These are phyloP conservation scores for Phyllostomus hastatus DNA, from an alignment of 2,113 vertebrate genomes.

Conservation along the genomic window DNA sequence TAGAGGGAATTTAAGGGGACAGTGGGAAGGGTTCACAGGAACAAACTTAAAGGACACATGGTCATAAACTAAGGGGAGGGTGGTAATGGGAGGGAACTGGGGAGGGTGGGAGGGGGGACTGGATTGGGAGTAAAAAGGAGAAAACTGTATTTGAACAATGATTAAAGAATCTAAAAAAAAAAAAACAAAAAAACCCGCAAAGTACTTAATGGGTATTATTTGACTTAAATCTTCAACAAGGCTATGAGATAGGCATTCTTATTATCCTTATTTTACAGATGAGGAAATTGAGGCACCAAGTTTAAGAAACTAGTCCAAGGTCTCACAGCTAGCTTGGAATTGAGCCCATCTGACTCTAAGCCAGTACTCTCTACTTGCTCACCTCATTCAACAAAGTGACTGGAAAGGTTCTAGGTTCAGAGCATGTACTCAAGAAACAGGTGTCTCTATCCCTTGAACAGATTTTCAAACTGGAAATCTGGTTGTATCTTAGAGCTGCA, in stretches of 20 bases:
- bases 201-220: not conserved
- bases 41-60: too few species aligned
- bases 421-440: not conserved
- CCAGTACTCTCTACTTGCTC: not conserved
- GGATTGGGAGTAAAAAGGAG: too few species aligned
- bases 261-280: not conserved
- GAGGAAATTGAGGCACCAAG: not conserved
- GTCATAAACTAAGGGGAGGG: too few species aligned
- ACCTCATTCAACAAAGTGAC: not conserved
- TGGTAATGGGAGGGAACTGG: too few species aligned
- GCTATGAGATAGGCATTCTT: not conserved
- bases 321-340: not conserved
- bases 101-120: too few species aligned
- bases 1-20: too few species aligned
- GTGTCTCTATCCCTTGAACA: not conserved
- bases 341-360: not conserved
- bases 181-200: too few species aligned
- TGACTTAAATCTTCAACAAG: not conserved
- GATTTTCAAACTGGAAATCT: not conserved
- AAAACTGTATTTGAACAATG: too few species aligned
- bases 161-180: too few species aligned
- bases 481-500: not conserved
- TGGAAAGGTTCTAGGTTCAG: not conserved
- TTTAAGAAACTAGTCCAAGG: not conserved
- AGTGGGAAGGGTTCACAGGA: too few species aligned